Base-by-base conservation (phyloP, 2,888 invertebrate species). In the Globia sparganii region DNA sequence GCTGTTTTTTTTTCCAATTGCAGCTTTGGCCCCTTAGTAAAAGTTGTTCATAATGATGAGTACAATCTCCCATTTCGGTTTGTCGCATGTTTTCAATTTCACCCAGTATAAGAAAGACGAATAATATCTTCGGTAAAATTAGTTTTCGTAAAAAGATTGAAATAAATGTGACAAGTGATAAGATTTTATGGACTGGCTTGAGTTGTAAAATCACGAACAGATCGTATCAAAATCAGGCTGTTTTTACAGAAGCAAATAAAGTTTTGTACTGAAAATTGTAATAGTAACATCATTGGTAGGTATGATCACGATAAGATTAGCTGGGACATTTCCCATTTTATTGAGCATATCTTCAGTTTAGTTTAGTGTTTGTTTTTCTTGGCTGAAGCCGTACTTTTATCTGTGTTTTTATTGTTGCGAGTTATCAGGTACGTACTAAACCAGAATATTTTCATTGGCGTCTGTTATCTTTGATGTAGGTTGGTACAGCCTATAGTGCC, bases 221-320 rank as follows among this genome's bases (percentile, higher is more conserved):
- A 78, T 37, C 31, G 68, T 86, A 75, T 74, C 70, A 75, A 77
- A 78, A 73, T 75, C 65, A 37, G 62, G 28, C 15, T 66, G n/a
- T 73, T 83, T 80, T 78, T 83, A 86, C 83, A 58, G 46, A 75
- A 61, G 43, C 56, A 65, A 70, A 76, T 85, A 80, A 86, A 83
- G 49, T 70, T 75, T 65, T 46, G 53, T 71, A 70, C 34, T 37
- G 34, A 74, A 78, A 83, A 64, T 85, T 86, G 76, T 86, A 76
- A 83, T 76, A 78, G 49, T 67, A 73, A 61, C 64, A 68, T 77
- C 74, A 83, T 80, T 75, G 62, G 66, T 75, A 65, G 77, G 71
- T 66, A 59, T 49, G 65, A 77, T 75, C 65, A 46, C 71, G 61
- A 76, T 72, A 75, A 72, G 18, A 67, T 73, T 70, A 75, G 80